Percentiles rank a stretch among this genome's conserved stretches.
These are phyloP conservation scores for Hepsetus odoe DNA, from an alignment of 2,113 vertebrate genomes.

Conservation along the genomic window DNA sequence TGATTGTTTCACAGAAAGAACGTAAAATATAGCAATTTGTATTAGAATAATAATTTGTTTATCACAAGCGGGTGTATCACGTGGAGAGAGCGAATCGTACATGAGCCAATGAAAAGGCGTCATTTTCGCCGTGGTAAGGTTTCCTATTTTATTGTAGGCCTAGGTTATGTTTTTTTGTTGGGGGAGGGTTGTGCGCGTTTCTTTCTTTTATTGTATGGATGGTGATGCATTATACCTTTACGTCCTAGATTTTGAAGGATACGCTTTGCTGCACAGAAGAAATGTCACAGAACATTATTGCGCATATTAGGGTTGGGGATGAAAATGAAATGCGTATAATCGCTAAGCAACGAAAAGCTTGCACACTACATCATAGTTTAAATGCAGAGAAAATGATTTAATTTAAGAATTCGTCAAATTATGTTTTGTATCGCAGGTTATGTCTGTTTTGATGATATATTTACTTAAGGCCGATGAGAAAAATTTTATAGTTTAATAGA, in stretches of 20 bases:
- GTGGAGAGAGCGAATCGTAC: constrained; percentile 69
- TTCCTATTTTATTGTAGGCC: constrained; percentile 54
- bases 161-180: constrained; percentile 52
- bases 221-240: constrained; percentile 34
- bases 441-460: too few relatives aligned
- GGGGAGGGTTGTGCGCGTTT: constrained; percentile 64
- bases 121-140: constrained; percentile 62
- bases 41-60: too few relatives aligned
- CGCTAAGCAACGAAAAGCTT: not conserved
- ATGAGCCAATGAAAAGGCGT: constrained; percentile 63
- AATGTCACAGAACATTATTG: constrained; percentile 68
- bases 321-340: constrained; percentile 49
- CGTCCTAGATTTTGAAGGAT: constrained; percentile 68
- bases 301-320: constrained; percentile 59
- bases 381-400: not conserved
- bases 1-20: constrained; percentile 53
- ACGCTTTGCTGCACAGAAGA: constrained; percentile 78
- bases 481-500: too few relatives aligned
- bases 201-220: constrained; percentile 44
- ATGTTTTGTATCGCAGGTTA: not conserved
- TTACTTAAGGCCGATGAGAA: too few relatives aligned
- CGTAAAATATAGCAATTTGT: constrained; percentile 50
- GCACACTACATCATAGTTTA: not conserved
- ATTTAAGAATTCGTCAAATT: not conserved
- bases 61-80: constrained; percentile 75